phyloP scores from a whole-genome alignment of 2,797 vertebrate genomes.

The Eulemur coronatus region DNA sequence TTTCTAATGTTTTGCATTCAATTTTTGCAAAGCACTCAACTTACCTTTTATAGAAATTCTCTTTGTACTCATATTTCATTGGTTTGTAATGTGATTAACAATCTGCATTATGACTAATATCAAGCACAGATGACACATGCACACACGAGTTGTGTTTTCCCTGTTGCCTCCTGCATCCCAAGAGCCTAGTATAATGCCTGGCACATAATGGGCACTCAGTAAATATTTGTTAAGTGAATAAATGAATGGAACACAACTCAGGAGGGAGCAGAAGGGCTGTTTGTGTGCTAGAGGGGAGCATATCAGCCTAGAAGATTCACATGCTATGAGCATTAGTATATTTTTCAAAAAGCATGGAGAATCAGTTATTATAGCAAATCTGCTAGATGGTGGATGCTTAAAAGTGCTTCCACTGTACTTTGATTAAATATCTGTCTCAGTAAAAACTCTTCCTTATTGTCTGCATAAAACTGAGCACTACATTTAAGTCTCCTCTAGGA shows the following conservation, averaged over 20 bases:
- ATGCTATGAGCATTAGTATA: too few species aligned
- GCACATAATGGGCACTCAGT: neutral
- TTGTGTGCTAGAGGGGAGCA: neutral
- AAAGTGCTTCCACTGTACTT: neutral
- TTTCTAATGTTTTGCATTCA: neutral
- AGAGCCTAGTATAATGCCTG: neutral
- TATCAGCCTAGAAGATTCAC: neutral
- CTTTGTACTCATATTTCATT: neutral
- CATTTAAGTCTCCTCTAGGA: constrained; percentile 30
- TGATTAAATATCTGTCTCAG: constrained; percentile 20
- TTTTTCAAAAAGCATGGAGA: neutral
- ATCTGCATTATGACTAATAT: neutral
- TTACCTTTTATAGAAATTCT: neutral
- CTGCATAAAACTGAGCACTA: neutral
- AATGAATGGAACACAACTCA: neutral
- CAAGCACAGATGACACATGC: neutral
- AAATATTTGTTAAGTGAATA: neutral
- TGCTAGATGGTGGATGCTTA: neutral
- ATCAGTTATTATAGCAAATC: neutral
- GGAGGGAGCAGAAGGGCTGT: neutral
- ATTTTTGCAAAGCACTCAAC: neutral
- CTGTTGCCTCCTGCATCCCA: neutral
- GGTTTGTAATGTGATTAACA: neutral
- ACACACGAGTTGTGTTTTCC: neutral
- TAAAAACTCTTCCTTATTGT: neutral